Percentiles rank a stretch among this genome's conserved stretches.
Evolutionary conservation across 2,888 invertebrate genomes (phyloP).

Genomic region (Xestia rhomboidea): DNA sequence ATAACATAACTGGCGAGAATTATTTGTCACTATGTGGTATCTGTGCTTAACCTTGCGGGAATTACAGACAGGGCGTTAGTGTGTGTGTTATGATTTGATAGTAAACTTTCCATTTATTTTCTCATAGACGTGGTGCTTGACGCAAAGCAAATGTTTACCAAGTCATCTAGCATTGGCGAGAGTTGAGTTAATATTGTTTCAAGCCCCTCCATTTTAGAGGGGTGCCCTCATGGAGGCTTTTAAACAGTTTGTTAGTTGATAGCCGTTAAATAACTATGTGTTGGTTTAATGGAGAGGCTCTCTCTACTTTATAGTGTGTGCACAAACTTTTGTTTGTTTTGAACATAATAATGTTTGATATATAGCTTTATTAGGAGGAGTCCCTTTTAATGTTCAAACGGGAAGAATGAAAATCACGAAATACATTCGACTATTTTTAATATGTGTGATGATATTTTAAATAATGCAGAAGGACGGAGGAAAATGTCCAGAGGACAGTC

Average conservation of each 20-base stretch:
- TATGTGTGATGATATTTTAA: not conserved
- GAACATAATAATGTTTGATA: slow-evolving; percentile 3
- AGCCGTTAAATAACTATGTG: slow-evolving; percentile 18
- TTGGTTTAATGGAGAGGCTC: slow-evolving; percentile 18
- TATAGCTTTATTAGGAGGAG: not conserved
- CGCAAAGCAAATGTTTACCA: slow-evolving; percentile 39
- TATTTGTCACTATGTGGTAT: too few relatives aligned
- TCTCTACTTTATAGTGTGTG: slow-evolving; percentile 7
- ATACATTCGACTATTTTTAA: not conserved
- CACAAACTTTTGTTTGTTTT: slow-evolving; percentile 2
- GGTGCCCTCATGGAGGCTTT: slow-evolving; percentile 29
- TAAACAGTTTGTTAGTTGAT: slow-evolving; percentile 33
- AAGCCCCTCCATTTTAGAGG: slow-evolving; percentile 4
- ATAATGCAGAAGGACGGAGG: not conserved
- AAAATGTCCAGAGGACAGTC: not conserved
- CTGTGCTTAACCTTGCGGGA: not conserved
- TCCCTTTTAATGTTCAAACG: not conserved
- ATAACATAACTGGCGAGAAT: not conserved
- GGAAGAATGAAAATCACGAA: not conserved
- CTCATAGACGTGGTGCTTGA: not conserved
- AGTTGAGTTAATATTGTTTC: slow-evolving; percentile 51
- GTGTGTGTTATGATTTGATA: not conserved
- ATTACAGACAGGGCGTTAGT: not conserved
- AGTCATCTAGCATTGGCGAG: slow-evolving; percentile 42
- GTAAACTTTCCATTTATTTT: slow-evolving; percentile 2